phyloP scores from a whole-genome alignment of 2,113 vertebrate genomes.

The Turnix velox region DNA sequence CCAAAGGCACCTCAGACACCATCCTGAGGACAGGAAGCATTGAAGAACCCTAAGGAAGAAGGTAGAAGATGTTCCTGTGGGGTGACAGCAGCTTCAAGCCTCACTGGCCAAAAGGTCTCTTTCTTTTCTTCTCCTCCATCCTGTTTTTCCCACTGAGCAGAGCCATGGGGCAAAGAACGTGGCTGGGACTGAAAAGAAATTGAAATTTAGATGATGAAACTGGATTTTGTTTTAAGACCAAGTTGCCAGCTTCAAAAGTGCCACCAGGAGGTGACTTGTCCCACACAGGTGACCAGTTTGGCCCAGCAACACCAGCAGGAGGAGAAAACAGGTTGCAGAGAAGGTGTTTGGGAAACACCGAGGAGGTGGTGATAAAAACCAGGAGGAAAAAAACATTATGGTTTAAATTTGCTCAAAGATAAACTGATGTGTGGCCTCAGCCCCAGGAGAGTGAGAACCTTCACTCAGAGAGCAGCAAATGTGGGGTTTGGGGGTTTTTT shows the following conservation, averaged over 20 bases:
- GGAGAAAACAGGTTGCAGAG: background rate
- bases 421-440: rapidly evolving
- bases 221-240: constrained; percentile 6
- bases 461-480: rapidly evolving
- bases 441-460: rapidly evolving
- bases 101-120: background rate
- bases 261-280: background rate
- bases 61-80: rapidly evolving
- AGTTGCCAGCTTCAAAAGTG: background rate
- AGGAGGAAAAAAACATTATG: background rate
- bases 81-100: background rate
- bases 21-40: background rate
- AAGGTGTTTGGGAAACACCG: background rate
- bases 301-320: background rate
- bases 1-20: rapidly evolving
- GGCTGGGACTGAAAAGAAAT: background rate
- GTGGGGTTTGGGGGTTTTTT: rapidly evolving
- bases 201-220: background rate
- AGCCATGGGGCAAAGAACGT: background rate
- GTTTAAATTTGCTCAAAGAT: background rate
- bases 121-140: background rate
- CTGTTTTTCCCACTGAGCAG: background rate
- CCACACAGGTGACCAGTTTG: rapidly evolving
- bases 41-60: background rate
- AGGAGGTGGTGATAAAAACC: background rate